phyloP scores from a whole-genome alignment of 1,140 invertebrate species.

The Vanessa atalanta region DNA sequence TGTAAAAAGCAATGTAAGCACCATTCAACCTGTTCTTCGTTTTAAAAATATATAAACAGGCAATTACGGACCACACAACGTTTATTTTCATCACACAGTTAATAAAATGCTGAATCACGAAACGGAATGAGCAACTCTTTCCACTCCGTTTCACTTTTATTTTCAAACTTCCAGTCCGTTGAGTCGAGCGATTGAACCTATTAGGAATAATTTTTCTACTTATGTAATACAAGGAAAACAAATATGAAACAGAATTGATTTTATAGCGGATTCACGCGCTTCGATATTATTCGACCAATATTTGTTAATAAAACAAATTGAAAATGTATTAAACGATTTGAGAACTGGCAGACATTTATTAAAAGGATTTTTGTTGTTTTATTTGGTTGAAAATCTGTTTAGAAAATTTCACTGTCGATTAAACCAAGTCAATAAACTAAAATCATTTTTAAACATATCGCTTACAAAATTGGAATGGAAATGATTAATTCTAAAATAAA shows the following conservation, averaged over 20 bases:
- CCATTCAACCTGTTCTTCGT: background rate
- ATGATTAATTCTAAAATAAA: too few relatives aligned
- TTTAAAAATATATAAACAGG: conserved; percentile 14
- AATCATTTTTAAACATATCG: too few relatives aligned
- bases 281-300: too few relatives aligned
- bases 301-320: too few relatives aligned
- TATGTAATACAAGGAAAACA: conserved; percentile 13
- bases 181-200: conserved; percentile 61
- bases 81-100: conserved; percentile 45
- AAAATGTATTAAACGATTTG: too few relatives aligned
- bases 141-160: conserved; percentile 66
- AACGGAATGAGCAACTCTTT: conserved; percentile 63
- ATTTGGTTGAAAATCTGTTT: too few relatives aligned
- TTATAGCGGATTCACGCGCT: background rate
- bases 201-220: conserved; percentile 48
- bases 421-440: too few relatives aligned
- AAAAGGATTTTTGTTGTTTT: too few relatives aligned
- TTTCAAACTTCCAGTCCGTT: conserved; percentile 65
- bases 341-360: too few relatives aligned
- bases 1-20: background rate
- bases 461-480: too few relatives aligned
- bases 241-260: background rate
- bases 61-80: conserved; percentile 24
- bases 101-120: conserved; percentile 62
- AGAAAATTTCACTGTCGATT: too few relatives aligned